Percentiles rank a stretch among this genome's conserved stretches.
Conservation (phyloP, 2,113 vertebrate species). For the Cyrtonyx montezumae region DNA sequence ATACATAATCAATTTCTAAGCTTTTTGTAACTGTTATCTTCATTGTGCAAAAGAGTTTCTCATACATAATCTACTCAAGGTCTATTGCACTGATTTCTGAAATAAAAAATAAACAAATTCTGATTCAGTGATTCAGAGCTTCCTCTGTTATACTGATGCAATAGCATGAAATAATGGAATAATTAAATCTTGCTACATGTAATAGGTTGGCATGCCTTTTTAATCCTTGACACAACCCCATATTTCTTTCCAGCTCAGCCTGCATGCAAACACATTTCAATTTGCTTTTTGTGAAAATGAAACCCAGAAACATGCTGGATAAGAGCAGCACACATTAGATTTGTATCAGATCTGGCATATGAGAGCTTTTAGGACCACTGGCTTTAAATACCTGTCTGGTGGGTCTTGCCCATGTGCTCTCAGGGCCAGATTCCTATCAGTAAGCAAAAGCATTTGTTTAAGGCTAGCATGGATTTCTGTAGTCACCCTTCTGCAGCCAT, state of each 20-base stretch:
- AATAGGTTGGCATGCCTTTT: background rate
- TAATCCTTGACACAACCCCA: background rate
- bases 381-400: accelerated
- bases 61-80: background rate
- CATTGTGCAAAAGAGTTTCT: background rate
- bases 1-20: background rate
- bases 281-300: no score
- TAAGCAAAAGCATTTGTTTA: no score
- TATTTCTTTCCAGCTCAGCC: background rate
- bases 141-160: background rate
- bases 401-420: background rate
- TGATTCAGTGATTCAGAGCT: background rate
- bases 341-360: accelerated
- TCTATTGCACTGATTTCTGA: background rate
- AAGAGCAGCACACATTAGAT: accelerated
- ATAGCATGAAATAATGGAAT: background rate
- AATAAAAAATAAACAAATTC: background rate
- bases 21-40: background rate
- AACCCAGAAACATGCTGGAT: accelerated
- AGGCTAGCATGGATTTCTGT: background rate
- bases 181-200: background rate
- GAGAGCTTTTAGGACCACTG: background rate
- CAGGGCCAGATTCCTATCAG: background rate
- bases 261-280: background rate
- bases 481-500: accelerated